phyloP scores from a whole-genome alignment of 2,797 vertebrate genomes.

The Synanceia verrucosa region DNA sequence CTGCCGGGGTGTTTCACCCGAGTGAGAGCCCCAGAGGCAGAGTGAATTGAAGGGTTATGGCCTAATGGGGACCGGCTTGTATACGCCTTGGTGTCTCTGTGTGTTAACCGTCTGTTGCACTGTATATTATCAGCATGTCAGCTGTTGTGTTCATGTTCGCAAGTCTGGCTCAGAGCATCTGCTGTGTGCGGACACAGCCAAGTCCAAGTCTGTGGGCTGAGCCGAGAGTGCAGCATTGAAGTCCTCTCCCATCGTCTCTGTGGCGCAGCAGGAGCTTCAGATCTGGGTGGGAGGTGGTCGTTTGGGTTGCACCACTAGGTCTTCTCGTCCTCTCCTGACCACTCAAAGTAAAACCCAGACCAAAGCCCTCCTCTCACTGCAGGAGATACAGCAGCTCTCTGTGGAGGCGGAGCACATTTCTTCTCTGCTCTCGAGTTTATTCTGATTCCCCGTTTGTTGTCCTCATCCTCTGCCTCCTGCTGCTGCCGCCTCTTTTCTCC shows the following conservation, averaged over 20 bases:
- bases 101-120: conserved; percentile 27
- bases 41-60: conserved; percentile 28
- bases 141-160: conserved; percentile 38
- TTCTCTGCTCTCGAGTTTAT: conserved; percentile 33
- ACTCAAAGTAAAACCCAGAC: conserved; percentile 45
- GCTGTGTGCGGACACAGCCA: conserved; percentile 37
- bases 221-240: conserved; percentile 30
- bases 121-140: conserved; percentile 22
- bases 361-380: conserved; percentile 38
- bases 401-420: conserved; percentile 39
- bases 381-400: conserved; percentile 41
- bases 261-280: conserved; percentile 52
- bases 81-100: conserved; percentile 13
- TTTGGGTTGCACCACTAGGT: background rate
- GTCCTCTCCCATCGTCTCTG: conserved; percentile 41
- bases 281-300: conserved; percentile 38
- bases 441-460: conserved; percentile 41
- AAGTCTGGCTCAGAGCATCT: conserved; percentile 43
- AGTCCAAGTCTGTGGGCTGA: conserved; percentile 35
- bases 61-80: conserved; percentile 25
- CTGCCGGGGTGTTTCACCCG: conserved; percentile 25
- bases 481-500: conserved; percentile 31
- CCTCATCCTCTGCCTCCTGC: conserved; percentile 43
- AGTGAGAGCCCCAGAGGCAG: conserved; percentile 43
- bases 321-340: conserved; percentile 26